Base-by-base conservation (phyloP, 2,797 vertebrate genomes). In the Coilia nasus region DNA sequence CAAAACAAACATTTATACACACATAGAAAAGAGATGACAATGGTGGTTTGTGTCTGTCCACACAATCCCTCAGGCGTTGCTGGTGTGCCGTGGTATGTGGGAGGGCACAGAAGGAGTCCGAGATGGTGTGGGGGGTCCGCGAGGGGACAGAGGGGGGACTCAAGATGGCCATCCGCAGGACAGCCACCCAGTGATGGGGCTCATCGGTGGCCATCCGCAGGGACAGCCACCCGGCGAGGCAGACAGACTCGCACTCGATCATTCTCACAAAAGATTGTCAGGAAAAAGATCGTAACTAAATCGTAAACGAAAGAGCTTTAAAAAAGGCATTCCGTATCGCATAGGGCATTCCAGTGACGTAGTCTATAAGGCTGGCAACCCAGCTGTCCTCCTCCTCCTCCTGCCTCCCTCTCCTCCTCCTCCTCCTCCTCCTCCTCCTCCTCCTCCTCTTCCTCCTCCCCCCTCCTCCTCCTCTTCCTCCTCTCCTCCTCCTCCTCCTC, bases 181-280 rank as follows among this genome's bases (percentile, higher is more conserved):
- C n/a, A n/a, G n/a, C n/a, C n/a, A n/a, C n/a, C n/a, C n/a, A n/a
- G n/a, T n/a, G n/a, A 62, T 75, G 84, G 83, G 54, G 81, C 31
- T 93, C 92, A 94, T 94, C 92, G 94, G 94, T 91, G 94, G 96
- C 95, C 94, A 94, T 95, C 93, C 96, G 95, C 96, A 96, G 96
- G 96, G 96, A 96, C 96, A 94, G 95, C 87, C 93, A 95, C 96
- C 93, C 94, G 95, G 95, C 94, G 95, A 96, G 96, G 93, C 95
- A 95, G 96, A 96, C 95, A 93, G 95, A 95, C 95, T 91, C 93
- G 95, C 95, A 14, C 7, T 54, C 9, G 2, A 95, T 95, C 95
- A 95, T 96, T 97, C 96, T 95, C 95, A 96, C 95, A 95, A 96
- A 97, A 95, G 96, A 97, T 96, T 97, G 97, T 98, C 96, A 97